Percentiles rank a stretch among this genome's conserved stretches.
Conservation (phyloP, 2,797 vertebrate genomes). For the Phrynocephalus forsythii region DNA sequence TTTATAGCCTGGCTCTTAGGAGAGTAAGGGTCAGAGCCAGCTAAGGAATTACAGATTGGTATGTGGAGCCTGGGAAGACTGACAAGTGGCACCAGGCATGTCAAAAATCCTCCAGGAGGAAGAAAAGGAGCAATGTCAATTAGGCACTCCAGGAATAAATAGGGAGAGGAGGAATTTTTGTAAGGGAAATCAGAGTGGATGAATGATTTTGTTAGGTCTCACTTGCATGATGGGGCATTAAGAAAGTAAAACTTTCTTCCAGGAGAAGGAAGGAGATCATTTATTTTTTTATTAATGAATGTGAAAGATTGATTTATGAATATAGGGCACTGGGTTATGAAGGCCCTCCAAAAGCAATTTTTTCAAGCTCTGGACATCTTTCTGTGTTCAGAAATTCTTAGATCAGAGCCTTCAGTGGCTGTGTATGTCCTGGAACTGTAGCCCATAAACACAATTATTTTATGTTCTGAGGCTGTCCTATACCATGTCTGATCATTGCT, state of each 20-base stretch:
- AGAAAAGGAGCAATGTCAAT: background rate
- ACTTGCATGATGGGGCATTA: background rate
- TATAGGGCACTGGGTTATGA: background rate
- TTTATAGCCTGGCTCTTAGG: slow-evolving; percentile 72
- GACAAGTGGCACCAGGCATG: slow-evolving; percentile 39
- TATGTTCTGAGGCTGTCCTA: background rate
- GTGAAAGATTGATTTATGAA: background rate
- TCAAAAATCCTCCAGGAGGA: background rate
- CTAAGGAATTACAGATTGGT: slow-evolving; percentile 51
- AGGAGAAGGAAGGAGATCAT: background rate
- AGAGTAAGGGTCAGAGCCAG: slow-evolving; percentile 65
- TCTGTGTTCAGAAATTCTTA: no score
- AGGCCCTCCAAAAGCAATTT: no score
- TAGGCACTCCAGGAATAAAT: background rate
- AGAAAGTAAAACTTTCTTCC: background rate
- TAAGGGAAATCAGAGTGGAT: background rate
- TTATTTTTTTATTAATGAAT: slow-evolving; percentile 2
- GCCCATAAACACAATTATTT: background rate
- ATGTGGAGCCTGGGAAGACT: slow-evolving; percentile 65
- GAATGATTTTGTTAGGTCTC: background rate
- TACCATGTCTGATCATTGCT: background rate
- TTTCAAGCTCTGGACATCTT: no score
- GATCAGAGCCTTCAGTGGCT: no score
- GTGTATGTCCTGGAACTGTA: background rate
- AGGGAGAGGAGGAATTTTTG: background rate